Evolutionary conservation across 2,888 invertebrate species (phyloP).

Genomic region (Dexiosoma caninum): DNA sequence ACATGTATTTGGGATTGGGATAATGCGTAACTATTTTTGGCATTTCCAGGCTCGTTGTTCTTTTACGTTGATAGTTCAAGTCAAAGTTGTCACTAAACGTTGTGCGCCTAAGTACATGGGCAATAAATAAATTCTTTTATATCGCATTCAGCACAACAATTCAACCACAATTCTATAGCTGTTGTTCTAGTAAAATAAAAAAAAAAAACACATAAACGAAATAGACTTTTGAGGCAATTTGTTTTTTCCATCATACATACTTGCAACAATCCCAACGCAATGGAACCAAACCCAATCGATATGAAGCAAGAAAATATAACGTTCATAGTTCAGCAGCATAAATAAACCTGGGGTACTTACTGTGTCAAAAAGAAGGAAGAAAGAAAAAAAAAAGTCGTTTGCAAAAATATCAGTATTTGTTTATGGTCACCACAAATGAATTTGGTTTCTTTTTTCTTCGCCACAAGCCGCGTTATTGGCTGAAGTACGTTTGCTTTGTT

Average conservation of each 20-base stretch:
- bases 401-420: slow-evolving; percentile 28
- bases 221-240: too few species aligned
- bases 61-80: slow-evolving; percentile 4
- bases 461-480: not conserved
- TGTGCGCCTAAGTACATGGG: slow-evolving; percentile 35
- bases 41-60: too few species aligned
- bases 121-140: slow-evolving; percentile 58
- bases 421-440: slow-evolving; percentile 39
- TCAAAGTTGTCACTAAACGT: slow-evolving; percentile 13
- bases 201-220: too few species aligned
- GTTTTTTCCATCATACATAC: not conserved
- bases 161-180: slow-evolving; percentile 46
- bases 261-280: slow-evolving; percentile 6
- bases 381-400: slow-evolving; percentile 35
- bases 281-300: slow-evolving; percentile 12
- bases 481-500: not conserved
- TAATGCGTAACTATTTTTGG: too few species aligned
- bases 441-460: not conserved
- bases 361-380: not conserved
- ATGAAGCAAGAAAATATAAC: slow-evolving; percentile 10
- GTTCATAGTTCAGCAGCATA: slow-evolving; percentile 4
- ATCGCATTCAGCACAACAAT: slow-evolving; percentile 56
- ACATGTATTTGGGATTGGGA: too few species aligned
- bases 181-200: slow-evolving; percentile 51
- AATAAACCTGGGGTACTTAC: slow-evolving; percentile 29